phyloP scores from a whole-genome alignment of 2,797 vertebrate species.

The Myoxocephalus aenaeus region DNA sequence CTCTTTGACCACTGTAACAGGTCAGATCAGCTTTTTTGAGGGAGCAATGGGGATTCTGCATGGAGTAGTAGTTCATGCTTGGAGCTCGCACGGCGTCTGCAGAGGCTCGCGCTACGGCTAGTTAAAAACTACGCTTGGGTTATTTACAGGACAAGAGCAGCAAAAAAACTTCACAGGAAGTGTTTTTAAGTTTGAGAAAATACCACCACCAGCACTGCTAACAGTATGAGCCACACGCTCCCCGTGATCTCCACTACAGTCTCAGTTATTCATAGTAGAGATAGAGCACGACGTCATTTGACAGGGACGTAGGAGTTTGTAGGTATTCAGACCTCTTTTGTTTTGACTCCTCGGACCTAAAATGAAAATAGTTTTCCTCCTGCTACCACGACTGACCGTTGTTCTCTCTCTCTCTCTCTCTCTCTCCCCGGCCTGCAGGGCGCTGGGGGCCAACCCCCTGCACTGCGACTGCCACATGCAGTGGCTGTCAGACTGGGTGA shows the following conservation, averaged over 20 bases:
- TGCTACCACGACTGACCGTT: conserved; percentile 16
- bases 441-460: conserved; percentile 96
- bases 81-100: too few species aligned
- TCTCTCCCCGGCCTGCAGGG: conserved; percentile 76
- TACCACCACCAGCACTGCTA: neutral
- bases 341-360: conserved; percentile 2
- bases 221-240: neutral
- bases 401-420: too few species aligned
- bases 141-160: too few species aligned
- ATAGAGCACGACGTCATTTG: neutral
- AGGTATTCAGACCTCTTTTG: conserved; percentile 1
- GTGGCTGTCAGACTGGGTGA: conserved; percentile 99
- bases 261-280: conserved; percentile 2
- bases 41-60: neutral
- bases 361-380: neutral
- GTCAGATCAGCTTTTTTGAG: neutral
- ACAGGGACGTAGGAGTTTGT: conserved; percentile 11
- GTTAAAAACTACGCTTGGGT: too few species aligned
- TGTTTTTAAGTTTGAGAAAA: conserved; percentile 4
- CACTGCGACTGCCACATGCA: conserved; percentile 98
- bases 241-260: neutral
- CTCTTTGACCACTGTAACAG: neutral
- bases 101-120: too few species aligned
- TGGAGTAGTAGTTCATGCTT: neutral
- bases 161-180: neutral